These are phyloP conservation scores for Linyphia triangularis DNA, from an alignment of 2,888 invertebrate genomes.

Conservation along the genomic window DNA sequence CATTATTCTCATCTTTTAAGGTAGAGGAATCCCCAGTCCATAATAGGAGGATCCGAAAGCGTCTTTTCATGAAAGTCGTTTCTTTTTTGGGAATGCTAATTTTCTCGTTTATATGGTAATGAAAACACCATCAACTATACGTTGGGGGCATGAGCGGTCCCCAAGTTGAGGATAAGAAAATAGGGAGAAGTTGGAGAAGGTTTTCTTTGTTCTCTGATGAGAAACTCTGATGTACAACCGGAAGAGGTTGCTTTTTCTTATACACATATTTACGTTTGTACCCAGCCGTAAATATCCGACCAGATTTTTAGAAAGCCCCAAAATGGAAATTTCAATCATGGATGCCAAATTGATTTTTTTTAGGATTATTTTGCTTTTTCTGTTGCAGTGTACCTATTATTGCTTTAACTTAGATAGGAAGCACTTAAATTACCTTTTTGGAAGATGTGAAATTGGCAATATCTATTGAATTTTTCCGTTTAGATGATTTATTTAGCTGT, in stretches of 20 bases:
- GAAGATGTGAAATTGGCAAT: too few species aligned
- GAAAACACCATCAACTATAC: slow-evolving; percentile 57
- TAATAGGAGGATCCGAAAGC: slow-evolving; percentile 43
- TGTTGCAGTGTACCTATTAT: neutral
- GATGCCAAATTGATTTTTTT: slow-evolving; percentile 50
- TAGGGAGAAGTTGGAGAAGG: slow-evolving; percentile 39
- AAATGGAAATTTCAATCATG: slow-evolving; percentile 59
- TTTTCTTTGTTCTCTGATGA: slow-evolving; percentile 56
- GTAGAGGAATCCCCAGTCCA: slow-evolving; percentile 11
- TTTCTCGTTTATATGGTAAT: slow-evolving; percentile 75
- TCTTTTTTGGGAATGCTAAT: slow-evolving; percentile 71
- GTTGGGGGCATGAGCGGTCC: slow-evolving; percentile 58
- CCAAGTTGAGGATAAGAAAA: slow-evolving; percentile 21
- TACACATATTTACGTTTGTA: slow-evolving; percentile 52
- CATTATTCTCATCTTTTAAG: neutral
- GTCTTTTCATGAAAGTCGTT: slow-evolving; percentile 65
- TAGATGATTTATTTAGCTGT: too few species aligned
- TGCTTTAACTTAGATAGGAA: neutral
- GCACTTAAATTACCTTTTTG: slow-evolving; percentile 10
- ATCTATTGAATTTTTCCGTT: too few species aligned
- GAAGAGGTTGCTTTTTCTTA: slow-evolving; percentile 53
- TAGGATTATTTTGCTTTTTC: slow-evolving; percentile 6
- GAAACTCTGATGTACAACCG: neutral
- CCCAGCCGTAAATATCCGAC: slow-evolving; percentile 45
- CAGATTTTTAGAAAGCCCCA: slow-evolving; percentile 44